Conservation (phyloP, 2,113 vertebrate genomes). For the Corythornis vintsioides region DNA sequence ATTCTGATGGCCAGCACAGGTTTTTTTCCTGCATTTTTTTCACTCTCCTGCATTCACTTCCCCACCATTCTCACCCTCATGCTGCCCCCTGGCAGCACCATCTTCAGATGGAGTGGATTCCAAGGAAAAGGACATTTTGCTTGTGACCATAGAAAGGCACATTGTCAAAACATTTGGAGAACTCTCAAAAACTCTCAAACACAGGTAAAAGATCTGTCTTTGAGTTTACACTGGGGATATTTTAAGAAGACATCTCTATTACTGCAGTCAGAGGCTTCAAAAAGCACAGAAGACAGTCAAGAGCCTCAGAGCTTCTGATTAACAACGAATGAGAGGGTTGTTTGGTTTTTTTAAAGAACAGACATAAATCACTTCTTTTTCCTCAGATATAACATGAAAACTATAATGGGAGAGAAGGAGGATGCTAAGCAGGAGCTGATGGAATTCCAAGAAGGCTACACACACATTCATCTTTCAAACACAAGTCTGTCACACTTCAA, state of each 20-base stretch:
- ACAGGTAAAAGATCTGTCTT: not conserved
- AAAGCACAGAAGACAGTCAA: not conserved
- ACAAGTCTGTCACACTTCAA: not conserved
- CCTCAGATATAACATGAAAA: not conserved
- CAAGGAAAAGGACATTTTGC: not conserved
- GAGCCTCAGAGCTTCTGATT: not conserved
- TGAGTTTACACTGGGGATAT: not conserved
- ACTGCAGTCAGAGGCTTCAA: not conserved
- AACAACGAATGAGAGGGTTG: accelerated
- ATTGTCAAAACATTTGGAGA: too few species aligned
- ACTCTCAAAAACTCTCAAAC: not conserved
- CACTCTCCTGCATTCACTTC: not conserved
- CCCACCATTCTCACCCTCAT: not conserved
- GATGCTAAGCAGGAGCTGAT: not conserved
- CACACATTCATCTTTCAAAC: not conserved
- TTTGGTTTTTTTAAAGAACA: not conserved
- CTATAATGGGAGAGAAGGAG: not conserved
- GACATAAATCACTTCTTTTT: not conserved
- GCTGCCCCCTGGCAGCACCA: not conserved
- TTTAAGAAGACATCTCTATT: not conserved
- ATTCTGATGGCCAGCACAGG: not conserved
- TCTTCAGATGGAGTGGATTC: not conserved
- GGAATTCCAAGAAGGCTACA: not conserved
- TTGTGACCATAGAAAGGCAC: not conserved
- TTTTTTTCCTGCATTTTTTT: not conserved